Percentiles rank a stretch among this genome's conserved stretches.
phyloP scores from a whole-genome alignment of 2,113 vertebrate genomes.

The Smithornis capensis region DNA sequence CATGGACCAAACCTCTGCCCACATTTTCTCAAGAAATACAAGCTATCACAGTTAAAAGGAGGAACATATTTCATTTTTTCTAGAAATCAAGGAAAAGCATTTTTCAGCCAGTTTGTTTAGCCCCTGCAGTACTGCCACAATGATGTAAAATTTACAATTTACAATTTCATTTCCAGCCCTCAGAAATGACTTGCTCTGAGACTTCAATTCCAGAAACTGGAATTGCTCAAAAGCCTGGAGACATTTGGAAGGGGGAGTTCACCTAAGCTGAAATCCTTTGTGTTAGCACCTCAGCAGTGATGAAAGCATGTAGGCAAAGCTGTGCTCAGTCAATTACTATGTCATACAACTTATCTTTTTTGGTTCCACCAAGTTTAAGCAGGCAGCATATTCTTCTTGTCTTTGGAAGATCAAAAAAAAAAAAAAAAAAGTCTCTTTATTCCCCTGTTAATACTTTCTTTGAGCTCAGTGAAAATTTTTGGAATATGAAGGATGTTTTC shows the following conservation, averaged over 20 bases:
- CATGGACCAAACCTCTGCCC: not conserved
- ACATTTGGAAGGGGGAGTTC: constrained; percentile 9
- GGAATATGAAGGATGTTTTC: not conserved
- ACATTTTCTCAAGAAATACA: not conserved
- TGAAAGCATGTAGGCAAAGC: not conserved
- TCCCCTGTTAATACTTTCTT: not conserved
- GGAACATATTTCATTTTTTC: not conserved
- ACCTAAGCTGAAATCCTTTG: not conserved
- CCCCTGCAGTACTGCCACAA: not conserved
- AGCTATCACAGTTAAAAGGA: not conserved
- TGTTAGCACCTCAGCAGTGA: not conserved
- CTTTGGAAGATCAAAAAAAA: not conserved
- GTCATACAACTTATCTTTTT: not conserved
- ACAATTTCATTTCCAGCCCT: not conserved
- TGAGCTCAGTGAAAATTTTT: not conserved
- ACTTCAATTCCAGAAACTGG: not conserved
- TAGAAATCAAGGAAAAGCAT: not conserved
- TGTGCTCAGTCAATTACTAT: not conserved
- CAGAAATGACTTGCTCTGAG: not conserved
- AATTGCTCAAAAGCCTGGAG: constrained; percentile 18
- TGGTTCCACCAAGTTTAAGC: not conserved
- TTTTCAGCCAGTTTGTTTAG: not conserved
- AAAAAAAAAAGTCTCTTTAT: not conserved
- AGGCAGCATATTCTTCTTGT: not conserved
- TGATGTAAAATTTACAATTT: not conserved